Evolutionary conservation across 2,888 invertebrate genomes (phyloP).

Genomic region (Netelia fuscicornis): DNA sequence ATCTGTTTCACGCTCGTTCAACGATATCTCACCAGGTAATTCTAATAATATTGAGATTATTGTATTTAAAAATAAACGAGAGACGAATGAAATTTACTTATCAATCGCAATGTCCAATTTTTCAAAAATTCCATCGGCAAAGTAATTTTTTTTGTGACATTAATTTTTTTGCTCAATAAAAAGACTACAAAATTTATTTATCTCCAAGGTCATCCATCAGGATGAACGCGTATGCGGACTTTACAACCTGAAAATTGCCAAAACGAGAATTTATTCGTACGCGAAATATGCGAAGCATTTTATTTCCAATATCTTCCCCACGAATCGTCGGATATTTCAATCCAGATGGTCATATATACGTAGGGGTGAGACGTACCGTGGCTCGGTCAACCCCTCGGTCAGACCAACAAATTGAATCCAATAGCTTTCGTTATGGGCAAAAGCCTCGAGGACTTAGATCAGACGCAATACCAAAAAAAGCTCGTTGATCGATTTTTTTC

Average conservation of each 20-base stretch:
- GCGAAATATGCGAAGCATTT: constrained; percentile 80
- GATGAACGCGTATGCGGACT: neutral
- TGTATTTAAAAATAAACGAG: neutral
- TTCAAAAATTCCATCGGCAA: too few species aligned
- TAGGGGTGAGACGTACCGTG: constrained; percentile 39
- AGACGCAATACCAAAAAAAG: constrained; percentile 16
- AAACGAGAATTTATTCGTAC: constrained; percentile 72
- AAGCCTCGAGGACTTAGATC: constrained; percentile 55
- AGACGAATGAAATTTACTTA: too few species aligned
- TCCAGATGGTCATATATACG: constrained; percentile 59
- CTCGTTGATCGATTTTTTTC: constrained; percentile 25
- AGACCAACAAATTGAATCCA: constrained; percentile 78
- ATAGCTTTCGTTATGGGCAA: constrained; percentile 67
- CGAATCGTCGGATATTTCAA: constrained; percentile 78
- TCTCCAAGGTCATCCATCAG: neutral
- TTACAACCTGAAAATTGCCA: constrained; percentile 34
- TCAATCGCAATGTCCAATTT: too few species aligned
- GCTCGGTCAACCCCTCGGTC: constrained; percentile 69
- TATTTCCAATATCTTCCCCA: constrained; percentile 78
- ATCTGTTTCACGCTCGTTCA: neutral
- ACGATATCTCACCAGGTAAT: neutral
- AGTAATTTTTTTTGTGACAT: too few species aligned
- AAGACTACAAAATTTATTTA: too few species aligned
- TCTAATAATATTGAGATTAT: neutral
- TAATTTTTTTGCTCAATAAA: too few species aligned